These are phyloP conservation scores for Monopterus albus DNA, from an alignment of 2,113 vertebrate species.

Conservation along the genomic window DNA sequence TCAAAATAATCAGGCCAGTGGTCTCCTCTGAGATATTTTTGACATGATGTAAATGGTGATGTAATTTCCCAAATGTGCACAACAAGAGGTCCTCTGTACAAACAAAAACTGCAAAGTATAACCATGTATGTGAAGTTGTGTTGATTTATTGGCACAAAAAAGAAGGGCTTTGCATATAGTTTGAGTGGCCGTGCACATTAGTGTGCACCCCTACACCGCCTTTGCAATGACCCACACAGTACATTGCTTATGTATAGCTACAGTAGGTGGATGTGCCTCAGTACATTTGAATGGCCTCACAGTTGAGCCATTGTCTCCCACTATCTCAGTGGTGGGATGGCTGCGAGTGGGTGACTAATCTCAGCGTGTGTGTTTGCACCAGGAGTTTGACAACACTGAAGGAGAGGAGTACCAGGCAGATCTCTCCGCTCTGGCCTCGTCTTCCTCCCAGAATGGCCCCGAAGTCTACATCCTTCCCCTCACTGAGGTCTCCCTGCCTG, in stretches of 20 bases:
- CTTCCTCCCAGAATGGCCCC: conserved; percentile 87
- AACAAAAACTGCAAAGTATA: too few species aligned
- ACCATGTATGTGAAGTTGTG: too few species aligned
- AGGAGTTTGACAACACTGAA: conserved; percentile 96
- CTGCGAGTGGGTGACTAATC: conserved; percentile 65
- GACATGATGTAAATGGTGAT: neutral
- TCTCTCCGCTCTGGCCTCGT: conserved; percentile 88
- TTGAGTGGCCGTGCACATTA: conserved; percentile 38
- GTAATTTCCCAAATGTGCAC: neutral
- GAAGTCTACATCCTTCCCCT: conserved; percentile 97
- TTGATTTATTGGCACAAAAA: too few species aligned
- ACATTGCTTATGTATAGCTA: conserved; percentile 59
- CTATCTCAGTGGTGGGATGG: conserved; percentile 28
- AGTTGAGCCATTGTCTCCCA: conserved; percentile 70
- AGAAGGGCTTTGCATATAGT: conserved; percentile 19
- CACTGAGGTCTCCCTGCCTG: conserved; percentile 93
- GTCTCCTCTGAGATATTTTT: neutral
- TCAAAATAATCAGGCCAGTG: neutral
- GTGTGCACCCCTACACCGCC: conserved; percentile 23
- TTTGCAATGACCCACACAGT: conserved; percentile 35
- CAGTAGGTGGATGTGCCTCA: conserved; percentile 57
- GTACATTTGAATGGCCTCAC: conserved; percentile 56
- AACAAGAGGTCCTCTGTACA: too few species aligned
- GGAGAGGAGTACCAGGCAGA: conserved; percentile 90
- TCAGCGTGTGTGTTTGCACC: conserved; percentile 55